phyloP scores from a whole-genome alignment of 2,113 vertebrate genomes.

The Lepisosteus oculatus region DNA sequence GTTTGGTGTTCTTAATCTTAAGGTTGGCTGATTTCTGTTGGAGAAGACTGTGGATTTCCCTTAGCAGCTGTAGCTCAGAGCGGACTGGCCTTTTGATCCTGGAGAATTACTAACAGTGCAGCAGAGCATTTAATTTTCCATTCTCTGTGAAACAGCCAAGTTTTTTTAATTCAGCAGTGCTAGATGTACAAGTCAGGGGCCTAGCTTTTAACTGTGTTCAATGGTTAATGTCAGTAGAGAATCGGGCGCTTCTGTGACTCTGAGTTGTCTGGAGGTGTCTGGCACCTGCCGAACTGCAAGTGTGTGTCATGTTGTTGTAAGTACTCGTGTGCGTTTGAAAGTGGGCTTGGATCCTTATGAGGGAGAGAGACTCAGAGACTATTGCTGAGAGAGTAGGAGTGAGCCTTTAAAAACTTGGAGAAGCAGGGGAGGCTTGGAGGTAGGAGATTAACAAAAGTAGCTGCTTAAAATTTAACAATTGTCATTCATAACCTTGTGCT shows the following conservation, averaged over 20 bases:
- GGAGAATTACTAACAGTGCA: conserved; percentile 1
- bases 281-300: background rate
- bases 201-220: too few species aligned
- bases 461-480: conserved; percentile 21
- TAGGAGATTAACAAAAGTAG: conserved; percentile 12
- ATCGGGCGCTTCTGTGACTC: background rate
- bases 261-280: background rate
- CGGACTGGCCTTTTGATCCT: background rate
- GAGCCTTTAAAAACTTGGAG: background rate
- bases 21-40: conserved; percentile 9
- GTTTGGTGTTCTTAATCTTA: conserved; percentile 4
- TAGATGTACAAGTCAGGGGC: too few species aligned
- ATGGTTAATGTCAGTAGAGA: background rate
- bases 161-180: too few species aligned
- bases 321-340: conserved; percentile 5
- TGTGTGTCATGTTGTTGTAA: background rate
- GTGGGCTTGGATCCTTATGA: background rate
- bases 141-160: background rate
- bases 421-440: background rate
- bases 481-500: conserved; percentile 5
- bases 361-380: conserved; percentile 13
- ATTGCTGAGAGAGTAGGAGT: conserved; percentile 6
- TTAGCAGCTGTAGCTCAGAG: conserved; percentile 1
- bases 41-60: conserved; percentile 21
- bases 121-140: conserved; percentile 9